Percentiles rank a stretch among this genome's conserved stretches.
These are phyloP conservation scores for Chloroclystis v-ata DNA, from an alignment of 2,888 invertebrate genomes.

Conservation along the genomic window DNA sequence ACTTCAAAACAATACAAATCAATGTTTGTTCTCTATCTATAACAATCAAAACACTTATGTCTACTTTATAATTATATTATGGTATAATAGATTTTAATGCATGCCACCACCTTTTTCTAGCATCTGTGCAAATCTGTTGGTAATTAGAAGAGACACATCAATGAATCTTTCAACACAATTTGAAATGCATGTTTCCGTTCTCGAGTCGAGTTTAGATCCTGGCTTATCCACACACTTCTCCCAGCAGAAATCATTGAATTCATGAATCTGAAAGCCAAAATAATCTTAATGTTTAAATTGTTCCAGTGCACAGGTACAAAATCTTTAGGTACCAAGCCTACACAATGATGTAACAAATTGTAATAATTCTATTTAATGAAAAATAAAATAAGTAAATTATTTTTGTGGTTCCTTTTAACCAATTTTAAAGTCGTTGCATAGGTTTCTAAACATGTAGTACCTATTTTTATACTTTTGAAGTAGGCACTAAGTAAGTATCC, in stretches of 20 bases:
- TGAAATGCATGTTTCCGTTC: conserved; percentile 91
- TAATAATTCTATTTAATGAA: too few species aligned
- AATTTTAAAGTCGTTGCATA: too few species aligned
- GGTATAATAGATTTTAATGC: conserved; percentile 40
- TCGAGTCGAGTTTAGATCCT: conserved; percentile 89
- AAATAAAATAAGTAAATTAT: too few species aligned
- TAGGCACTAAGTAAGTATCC: too few species aligned
- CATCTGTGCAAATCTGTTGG: conserved; percentile 91
- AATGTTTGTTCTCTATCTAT: conserved; percentile 1
- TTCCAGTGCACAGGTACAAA: too few species aligned
- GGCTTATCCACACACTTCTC: conserved; percentile 97
- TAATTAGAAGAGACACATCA: conserved; percentile 92
- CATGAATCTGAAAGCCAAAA: conserved; percentile 86
- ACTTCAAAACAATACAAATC: neutral
- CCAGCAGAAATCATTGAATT: conserved; percentile 97
- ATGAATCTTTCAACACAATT: conserved; percentile 97
- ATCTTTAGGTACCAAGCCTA: too few species aligned
- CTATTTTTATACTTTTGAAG: too few species aligned
- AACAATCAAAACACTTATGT: conserved; percentile 5
- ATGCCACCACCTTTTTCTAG: conserved; percentile 85
- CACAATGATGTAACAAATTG: too few species aligned
- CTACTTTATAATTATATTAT: neutral
- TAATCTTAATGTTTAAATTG: neutral
- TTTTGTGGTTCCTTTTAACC: too few species aligned
- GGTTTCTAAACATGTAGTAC: too few species aligned